Evolutionary conservation across 2,797 vertebrate genomes (phyloP).

Genomic region (Pagetopsis macropterus): DNA sequence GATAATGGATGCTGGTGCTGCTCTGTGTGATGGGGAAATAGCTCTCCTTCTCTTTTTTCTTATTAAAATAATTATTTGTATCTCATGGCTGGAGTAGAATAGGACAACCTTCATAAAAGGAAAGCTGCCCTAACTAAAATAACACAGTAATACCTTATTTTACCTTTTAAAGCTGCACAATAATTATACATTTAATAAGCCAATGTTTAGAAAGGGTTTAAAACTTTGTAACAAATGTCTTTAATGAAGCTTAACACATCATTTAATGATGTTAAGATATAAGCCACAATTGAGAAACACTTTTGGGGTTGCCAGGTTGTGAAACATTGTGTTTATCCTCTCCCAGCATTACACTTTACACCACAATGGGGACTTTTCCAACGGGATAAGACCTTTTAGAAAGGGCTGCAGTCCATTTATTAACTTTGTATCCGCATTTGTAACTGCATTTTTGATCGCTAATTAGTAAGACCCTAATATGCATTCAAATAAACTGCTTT

Average conservation of each 20-base stretch:
- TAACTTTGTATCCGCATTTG: background rate
- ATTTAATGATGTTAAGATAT: background rate
- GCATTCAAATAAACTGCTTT: too few relatives aligned
- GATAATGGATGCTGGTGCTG: conserved; percentile 11
- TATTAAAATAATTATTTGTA: background rate
- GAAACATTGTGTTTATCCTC: conserved; percentile 2
- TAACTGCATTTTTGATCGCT: background rate
- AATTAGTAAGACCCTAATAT: background rate
- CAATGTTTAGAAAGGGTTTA: background rate
- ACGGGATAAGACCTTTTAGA: background rate
- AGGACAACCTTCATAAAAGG: background rate
- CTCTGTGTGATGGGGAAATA: conserved; percentile 10
- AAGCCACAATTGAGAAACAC: background rate
- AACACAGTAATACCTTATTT: background rate
- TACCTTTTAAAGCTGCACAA: background rate
- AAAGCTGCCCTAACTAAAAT: background rate
- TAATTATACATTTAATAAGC: background rate
- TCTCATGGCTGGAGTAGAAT: background rate
- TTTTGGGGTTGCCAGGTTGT: conserved; percentile 8
- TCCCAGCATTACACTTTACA: background rate
- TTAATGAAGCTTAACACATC: background rate
- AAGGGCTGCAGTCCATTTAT: background rate
- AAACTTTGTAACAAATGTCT: background rate
- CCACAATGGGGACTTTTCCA: background rate
- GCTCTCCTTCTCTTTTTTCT: background rate